Evolutionary conservation across 2,888 invertebrate species (phyloP).

Genomic region (Eupithecia inturbata): DNA sequence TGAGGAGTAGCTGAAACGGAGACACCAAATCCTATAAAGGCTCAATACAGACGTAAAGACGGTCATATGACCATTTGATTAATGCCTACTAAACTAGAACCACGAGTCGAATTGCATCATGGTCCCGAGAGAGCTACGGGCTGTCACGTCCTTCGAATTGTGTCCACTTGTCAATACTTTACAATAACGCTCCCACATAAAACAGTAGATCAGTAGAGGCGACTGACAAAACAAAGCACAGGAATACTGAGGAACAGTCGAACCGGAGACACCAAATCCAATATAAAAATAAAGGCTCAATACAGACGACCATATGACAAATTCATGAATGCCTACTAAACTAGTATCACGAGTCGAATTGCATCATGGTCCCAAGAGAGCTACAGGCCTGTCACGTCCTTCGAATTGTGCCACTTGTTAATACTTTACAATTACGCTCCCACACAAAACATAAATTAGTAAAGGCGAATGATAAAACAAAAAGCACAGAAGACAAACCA

Average conservation of each 20-base stretch:
- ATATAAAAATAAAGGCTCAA: too few species aligned
- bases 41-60: slow-evolving; percentile 29
- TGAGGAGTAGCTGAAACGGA: not conserved
- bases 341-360: slow-evolving; percentile 28
- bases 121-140: slow-evolving; percentile 19
- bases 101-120: slow-evolving; percentile 34
- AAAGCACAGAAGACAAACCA: not conserved
- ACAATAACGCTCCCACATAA: slow-evolving; percentile 20
- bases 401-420: slow-evolving; percentile 28
- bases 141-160: slow-evolving; percentile 31
- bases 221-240: not conserved
- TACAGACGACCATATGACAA: too few species aligned
- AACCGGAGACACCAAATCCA: too few species aligned
- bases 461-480: not conserved
- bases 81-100: slow-evolving; percentile 21
- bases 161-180: slow-evolving; percentile 26
- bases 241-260: too few species aligned
- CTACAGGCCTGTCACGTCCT: slow-evolving; percentile 26
- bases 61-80: slow-evolving; percentile 38
- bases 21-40: slow-evolving; percentile 9
- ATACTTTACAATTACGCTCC: slow-evolving; percentile 26
- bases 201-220: not conserved
- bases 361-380: slow-evolving; percentile 30
- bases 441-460: slow-evolving; percentile 1
- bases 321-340: too few species aligned